Conservation (phyloP, 2,888 invertebrate genomes). For the Meteorus colon region DNA sequence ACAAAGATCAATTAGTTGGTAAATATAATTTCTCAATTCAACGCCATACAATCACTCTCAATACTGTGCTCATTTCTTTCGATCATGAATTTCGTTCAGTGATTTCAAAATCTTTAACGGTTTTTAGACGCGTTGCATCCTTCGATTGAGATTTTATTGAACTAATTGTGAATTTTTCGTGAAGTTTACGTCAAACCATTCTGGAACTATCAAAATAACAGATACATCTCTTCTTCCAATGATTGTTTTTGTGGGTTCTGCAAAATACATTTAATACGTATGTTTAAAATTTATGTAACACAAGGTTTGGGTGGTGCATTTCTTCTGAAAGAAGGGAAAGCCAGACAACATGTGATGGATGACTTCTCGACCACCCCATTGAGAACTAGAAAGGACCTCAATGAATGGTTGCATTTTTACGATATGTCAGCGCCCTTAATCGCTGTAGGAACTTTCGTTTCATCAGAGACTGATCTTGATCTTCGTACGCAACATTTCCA, state of each 20-base stretch:
- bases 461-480: constrained; percentile 89
- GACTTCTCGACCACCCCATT: constrained; percentile 89
- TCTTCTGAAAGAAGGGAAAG: constrained; percentile 86
- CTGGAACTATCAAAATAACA: too few species aligned
- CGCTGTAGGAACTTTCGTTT: constrained; percentile 90
- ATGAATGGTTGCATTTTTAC: constrained; percentile 93
- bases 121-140: too few species aligned
- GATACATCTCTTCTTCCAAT: too few species aligned
- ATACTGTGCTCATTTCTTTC: too few species aligned
- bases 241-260: too few species aligned
- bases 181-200: too few species aligned
- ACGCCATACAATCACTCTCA: too few species aligned
- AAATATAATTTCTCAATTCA: constrained; percentile 55
- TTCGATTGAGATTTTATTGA: too few species aligned
- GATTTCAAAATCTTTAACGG: too few species aligned
- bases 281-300: not conserved
- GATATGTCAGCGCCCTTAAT: constrained; percentile 92
- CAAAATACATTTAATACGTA: too few species aligned
- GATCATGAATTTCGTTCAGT: too few species aligned
- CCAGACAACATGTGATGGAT: constrained; percentile 96
- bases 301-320: constrained; percentile 94
- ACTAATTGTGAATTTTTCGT: too few species aligned
- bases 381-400: constrained; percentile 82
- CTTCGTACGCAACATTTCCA: constrained; percentile 97
- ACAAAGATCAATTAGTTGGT: constrained; percentile 83